Percentiles rank a stretch among this genome's conserved stretches.
Conservation (phyloP, 2,797 vertebrate genomes). For the Gallinago solitaria region DNA sequence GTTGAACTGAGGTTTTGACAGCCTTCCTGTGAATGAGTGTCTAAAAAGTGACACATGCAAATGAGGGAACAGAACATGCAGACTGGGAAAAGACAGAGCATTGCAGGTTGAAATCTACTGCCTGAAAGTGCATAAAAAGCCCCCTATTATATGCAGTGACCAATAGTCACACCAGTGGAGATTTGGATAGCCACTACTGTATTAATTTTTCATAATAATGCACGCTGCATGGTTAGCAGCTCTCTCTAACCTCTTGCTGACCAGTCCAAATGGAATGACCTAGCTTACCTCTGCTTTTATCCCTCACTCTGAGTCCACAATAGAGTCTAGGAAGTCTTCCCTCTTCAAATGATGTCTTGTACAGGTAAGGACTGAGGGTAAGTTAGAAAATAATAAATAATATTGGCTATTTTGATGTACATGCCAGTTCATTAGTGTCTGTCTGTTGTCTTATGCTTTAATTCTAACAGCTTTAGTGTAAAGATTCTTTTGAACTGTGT, state of each 20-base stretch:
- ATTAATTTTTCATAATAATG: not conserved
- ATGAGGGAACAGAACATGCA: not conserved
- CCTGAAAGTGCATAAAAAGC: not conserved
- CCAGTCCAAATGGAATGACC: not conserved
- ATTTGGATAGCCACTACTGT: not conserved
- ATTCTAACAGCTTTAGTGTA: not conserved
- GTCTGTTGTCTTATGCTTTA: not conserved
- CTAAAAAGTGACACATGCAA: not conserved
- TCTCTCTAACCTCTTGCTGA: not conserved
- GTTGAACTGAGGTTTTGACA: not conserved
- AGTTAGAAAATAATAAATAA: not conserved
- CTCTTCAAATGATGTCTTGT: not conserved
- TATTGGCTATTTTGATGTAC: not conserved
- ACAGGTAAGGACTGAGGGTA: not conserved
- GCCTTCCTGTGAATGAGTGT: not conserved
- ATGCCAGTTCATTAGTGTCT: not conserved
- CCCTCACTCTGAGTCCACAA: not conserved
- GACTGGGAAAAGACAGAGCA: not conserved
- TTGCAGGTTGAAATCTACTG: not conserved
- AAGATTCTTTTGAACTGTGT: not conserved
- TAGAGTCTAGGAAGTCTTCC: not conserved
- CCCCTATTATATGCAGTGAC: not conserved
- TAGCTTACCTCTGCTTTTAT: not conserved
- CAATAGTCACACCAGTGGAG: not conserved
- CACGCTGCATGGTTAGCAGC: not conserved